These are phyloP conservation scores for Vesta saturnalis DNA, from an alignment of 2,888 invertebrate genomes.

Conservation along the genomic window DNA sequence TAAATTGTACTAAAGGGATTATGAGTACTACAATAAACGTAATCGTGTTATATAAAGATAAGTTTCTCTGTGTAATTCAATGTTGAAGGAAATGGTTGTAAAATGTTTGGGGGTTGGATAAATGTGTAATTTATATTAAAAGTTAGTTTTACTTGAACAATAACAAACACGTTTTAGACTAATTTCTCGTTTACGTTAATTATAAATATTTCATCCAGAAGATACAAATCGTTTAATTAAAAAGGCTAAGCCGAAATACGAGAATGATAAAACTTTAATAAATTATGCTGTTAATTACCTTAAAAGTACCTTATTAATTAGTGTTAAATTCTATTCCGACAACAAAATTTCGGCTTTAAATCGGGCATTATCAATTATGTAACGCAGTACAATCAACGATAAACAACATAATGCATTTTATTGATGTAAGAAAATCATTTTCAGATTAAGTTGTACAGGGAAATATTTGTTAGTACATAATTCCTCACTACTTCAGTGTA, in stretches of 20 bases:
- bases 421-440: too few relatives aligned
- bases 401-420: too few relatives aligned
- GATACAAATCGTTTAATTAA: constrained; percentile 1
- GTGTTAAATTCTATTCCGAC: neutral
- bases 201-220: neutral
- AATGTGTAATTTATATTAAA: constrained; percentile 10
- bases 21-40: constrained; percentile 6
- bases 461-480: too few relatives aligned
- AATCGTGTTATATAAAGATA: constrained; percentile 15
- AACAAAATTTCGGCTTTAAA: too few relatives aligned
- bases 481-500: too few relatives aligned
- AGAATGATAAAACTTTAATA: neutral
- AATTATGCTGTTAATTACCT: neutral
- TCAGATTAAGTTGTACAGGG: too few relatives aligned
- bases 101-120: constrained; percentile 7
- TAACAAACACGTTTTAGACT: constrained; percentile 6
- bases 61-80: constrained; percentile 6
- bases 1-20: constrained; percentile 12
- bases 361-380: too few relatives aligned
- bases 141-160: constrained; percentile 2
- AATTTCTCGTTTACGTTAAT: neutral
- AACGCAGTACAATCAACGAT: too few relatives aligned
- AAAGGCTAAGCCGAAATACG: neutral
- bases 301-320: neutral
- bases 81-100: constrained; percentile 1